Percentiles rank a stretch among this genome's conserved stretches.
phyloP scores from a whole-genome alignment of 2,888 invertebrate species.

The Megamerina dolium region DNA sequence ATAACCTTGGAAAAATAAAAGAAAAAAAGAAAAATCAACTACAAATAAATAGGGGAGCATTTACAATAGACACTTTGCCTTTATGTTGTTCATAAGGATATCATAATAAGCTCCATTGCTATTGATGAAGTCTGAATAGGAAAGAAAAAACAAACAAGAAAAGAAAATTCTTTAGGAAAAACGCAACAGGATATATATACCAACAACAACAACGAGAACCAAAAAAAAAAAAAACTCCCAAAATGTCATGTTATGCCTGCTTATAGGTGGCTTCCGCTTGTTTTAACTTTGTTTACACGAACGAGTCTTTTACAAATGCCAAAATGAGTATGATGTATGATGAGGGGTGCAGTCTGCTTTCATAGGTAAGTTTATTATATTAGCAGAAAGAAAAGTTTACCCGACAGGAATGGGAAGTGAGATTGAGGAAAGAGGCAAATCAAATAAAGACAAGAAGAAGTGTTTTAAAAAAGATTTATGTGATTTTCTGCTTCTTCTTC shows the following conservation, averaged over 20 bases:
- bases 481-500: slow-evolving; percentile 9
- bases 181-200: slow-evolving; percentile 15
- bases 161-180: not conserved
- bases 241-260: slow-evolving; percentile 11
- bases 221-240: slow-evolving; percentile 1
- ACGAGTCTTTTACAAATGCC: too few relatives aligned
- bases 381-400: too few relatives aligned
- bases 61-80: too few relatives aligned
- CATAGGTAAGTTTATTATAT: too few relatives aligned
- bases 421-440: too few relatives aligned
- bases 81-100: slow-evolving; percentile 10
- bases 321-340: too few relatives aligned
- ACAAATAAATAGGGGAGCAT: not conserved
- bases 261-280: slow-evolving; percentile 12
- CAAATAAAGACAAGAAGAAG: not conserved
- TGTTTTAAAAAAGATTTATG: slow-evolving; percentile 15
- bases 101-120: slow-evolving; percentile 14
- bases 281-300: too few relatives aligned
- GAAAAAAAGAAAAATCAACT: not conserved
- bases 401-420: too few relatives aligned
- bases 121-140: too few relatives aligned
- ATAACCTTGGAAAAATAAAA: too few relatives aligned
- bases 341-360: too few relatives aligned
- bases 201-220: too few relatives aligned
- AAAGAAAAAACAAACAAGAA: not conserved